Percentiles rank a stretch among this genome's conserved stretches.
These are phyloP conservation scores for Taxidea taxus DNA, from an alignment of 2,113 vertebrate species.

Conservation along the genomic window DNA sequence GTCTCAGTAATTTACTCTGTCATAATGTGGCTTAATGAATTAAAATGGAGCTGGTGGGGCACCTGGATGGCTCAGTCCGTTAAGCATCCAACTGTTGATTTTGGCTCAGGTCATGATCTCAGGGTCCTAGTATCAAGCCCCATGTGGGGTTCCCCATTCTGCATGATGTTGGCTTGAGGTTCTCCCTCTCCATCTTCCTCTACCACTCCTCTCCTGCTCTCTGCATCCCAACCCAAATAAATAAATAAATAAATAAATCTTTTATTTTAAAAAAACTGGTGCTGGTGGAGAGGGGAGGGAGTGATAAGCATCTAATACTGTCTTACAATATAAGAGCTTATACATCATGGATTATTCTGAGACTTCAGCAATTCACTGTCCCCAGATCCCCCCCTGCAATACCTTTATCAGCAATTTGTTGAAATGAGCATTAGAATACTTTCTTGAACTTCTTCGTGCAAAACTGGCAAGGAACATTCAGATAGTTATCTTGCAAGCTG, in stretches of 20 bases:
- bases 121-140: neutral
- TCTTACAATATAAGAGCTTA: neutral
- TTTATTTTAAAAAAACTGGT: neutral
- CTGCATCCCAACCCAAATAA: neutral
- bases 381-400: neutral
- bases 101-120: neutral
- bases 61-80: neutral
- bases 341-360: neutral
- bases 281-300: neutral
- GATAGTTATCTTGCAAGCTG: neutral
- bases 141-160: neutral
- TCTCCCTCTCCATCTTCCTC: neutral
- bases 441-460: neutral
- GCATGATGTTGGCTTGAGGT: neutral
- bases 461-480: neutral
- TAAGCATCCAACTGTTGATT: neutral
- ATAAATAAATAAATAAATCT: neutral
- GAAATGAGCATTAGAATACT: neutral
- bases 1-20: neutral
- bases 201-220: neutral
- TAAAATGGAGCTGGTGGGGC: neutral
- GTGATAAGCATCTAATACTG: neutral
- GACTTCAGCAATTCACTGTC: neutral
- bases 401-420: neutral
- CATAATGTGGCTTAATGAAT: neutral